Evolutionary conservation across 2,113 vertebrate genomes (phyloP).

Genomic region (Salvator merianae): DNA sequence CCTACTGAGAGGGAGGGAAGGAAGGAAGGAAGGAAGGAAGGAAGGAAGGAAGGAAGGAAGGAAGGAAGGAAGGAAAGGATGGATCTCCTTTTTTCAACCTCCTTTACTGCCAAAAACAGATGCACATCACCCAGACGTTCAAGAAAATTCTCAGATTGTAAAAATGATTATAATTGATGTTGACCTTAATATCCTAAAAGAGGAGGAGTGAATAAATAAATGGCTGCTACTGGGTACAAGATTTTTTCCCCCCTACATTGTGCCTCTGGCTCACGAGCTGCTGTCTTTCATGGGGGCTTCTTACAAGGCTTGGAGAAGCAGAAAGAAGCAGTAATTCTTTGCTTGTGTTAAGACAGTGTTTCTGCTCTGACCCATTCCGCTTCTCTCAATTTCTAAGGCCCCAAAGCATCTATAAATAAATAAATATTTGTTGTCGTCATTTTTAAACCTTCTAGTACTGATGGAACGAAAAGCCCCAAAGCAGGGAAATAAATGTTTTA

Average conservation of each 20-base stretch:
- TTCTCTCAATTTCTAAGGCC: no score
- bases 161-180: neutral
- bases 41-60: no score
- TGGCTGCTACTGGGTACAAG: neutral
- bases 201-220: neutral
- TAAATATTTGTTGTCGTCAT: neutral
- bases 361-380: neutral
- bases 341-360: no score
- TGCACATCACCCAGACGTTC: neutral
- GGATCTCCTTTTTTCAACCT: neutral
- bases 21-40: neutral
- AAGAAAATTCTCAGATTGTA: no score
- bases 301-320: no score
- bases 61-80: neutral
- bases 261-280: no score
- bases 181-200: neutral
- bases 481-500: slow-evolving; percentile 65
- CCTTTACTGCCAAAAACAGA: neutral
- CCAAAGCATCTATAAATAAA: neutral
- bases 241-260: no score
- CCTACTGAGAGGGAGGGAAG: neutral
- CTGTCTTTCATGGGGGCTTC: no score
- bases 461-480: neutral
- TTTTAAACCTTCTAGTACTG: neutral
- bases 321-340: no score